These are phyloP conservation scores for Acropternis orthonyx DNA, from an alignment of 2,797 vertebrate species.

Conservation along the genomic window DNA sequence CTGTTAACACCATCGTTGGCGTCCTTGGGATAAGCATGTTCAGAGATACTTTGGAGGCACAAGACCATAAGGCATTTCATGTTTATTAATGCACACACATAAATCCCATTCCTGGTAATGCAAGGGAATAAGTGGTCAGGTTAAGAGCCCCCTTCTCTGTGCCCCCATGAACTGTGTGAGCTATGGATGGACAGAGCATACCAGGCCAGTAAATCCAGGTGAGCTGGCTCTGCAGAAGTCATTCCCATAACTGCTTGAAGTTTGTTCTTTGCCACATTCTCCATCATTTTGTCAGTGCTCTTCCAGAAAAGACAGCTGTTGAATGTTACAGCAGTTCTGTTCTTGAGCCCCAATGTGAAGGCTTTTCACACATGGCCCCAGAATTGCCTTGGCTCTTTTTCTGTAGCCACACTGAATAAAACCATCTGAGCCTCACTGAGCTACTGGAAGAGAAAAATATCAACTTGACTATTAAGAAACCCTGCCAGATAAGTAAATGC, in stretches of 20 bases:
- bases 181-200: not conserved
- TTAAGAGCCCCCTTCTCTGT: not conserved
- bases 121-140: not conserved
- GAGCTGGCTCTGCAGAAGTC: not conserved
- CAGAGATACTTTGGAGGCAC: not conserved
- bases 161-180: not conserved
- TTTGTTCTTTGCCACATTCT: not conserved
- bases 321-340: not conserved
- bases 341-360: not conserved
- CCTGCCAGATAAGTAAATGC: not conserved
- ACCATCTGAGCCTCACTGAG: not conserved
- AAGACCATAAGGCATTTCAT: not conserved
- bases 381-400: not conserved
- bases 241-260: not conserved
- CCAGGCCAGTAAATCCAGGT: not conserved
- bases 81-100: not conserved
- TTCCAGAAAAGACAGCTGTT: not conserved
- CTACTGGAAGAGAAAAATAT: conserved; percentile 1
- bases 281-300: not conserved
- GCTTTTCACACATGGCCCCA: not conserved
- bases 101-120: not conserved
- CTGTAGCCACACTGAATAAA: not conserved
- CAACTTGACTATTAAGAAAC: not conserved
- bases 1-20: not conserved
- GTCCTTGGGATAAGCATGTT: not conserved